Evolutionary conservation across 2,888 invertebrate genomes (phyloP).

Genomic region (Xylocampa areola): DNA sequence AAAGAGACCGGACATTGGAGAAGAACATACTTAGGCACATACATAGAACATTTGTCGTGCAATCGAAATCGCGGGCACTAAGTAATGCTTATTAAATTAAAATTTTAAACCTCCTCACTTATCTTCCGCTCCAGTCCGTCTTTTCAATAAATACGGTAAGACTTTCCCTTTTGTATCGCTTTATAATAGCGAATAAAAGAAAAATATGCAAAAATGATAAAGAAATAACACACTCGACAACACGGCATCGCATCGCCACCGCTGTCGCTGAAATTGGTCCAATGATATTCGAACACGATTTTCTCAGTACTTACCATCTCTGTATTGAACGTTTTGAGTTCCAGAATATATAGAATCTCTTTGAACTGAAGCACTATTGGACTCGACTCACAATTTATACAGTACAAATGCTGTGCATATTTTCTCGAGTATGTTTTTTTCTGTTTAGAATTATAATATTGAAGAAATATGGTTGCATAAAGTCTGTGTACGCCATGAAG

Average conservation of each 20-base stretch:
- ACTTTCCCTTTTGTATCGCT: slow-evolving; percentile 8
- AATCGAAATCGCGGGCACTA: too few species aligned
- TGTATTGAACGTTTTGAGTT: slow-evolving; percentile 55
- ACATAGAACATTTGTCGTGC: too few species aligned
- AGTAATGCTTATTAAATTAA: too few species aligned
- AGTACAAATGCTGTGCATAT: slow-evolving; percentile 14
- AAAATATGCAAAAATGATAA: slow-evolving; percentile 30
- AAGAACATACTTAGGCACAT: too few species aligned
- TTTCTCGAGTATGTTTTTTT: slow-evolving; percentile 16
- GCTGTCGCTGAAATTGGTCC: slow-evolving; percentile 58
- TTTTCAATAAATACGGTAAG: neutral
- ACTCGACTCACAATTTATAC: slow-evolving; percentile 32
- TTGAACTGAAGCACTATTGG: slow-evolving; percentile 36
- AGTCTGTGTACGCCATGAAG: slow-evolving; percentile 11
- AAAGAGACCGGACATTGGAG: too few species aligned
- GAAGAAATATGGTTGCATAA: slow-evolving; percentile 1
- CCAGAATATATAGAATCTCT: slow-evolving; percentile 44
- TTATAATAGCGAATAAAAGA: slow-evolving; percentile 33
- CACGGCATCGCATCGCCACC: slow-evolving; percentile 42
- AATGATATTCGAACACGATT: slow-evolving; percentile 67
- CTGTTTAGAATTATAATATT: slow-evolving; percentile 2
- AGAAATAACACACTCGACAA: slow-evolving; percentile 46
- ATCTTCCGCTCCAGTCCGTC: neutral
- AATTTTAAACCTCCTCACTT: neutral
- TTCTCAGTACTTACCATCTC: slow-evolving; percentile 47